phyloP scores from a whole-genome alignment of 2,113 vertebrate genomes.

The Rostratula benghalensis region DNA sequence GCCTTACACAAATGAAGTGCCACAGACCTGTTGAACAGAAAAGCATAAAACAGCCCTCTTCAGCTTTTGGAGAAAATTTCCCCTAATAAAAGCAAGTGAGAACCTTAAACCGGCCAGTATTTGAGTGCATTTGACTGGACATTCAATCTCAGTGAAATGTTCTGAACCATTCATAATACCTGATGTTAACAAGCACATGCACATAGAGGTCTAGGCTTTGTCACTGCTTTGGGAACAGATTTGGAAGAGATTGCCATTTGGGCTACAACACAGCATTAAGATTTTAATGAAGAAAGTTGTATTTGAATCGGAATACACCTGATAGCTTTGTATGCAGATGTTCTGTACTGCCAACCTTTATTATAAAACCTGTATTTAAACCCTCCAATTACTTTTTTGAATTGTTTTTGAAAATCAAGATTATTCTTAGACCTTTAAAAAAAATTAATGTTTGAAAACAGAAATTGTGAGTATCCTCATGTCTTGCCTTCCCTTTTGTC shows the following conservation, averaged over 20 bases:
- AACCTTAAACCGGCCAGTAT: background rate
- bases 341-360: background rate
- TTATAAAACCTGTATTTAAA: background rate
- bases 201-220: background rate
- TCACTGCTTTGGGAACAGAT: background rate
- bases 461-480: background rate
- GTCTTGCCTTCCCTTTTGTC: background rate
- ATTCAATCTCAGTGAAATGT: background rate
- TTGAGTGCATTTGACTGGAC: background rate
- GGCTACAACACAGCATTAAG: background rate
- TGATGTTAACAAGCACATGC: background rate
- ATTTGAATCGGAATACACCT: background rate
- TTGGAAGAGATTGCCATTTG: background rate
- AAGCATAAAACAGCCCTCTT: background rate
- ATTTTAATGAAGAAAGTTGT: background rate
- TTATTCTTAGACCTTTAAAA: background rate
- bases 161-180: background rate
- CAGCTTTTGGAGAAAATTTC: background rate
- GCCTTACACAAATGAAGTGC: background rate
- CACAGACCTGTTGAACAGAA: background rate
- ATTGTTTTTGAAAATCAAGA: background rate
- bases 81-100: background rate
- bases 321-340: background rate
- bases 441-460: background rate
- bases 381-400: background rate